phyloP scores from a whole-genome alignment of 2,113 vertebrate species.

The Ahaetulla prasina region DNA sequence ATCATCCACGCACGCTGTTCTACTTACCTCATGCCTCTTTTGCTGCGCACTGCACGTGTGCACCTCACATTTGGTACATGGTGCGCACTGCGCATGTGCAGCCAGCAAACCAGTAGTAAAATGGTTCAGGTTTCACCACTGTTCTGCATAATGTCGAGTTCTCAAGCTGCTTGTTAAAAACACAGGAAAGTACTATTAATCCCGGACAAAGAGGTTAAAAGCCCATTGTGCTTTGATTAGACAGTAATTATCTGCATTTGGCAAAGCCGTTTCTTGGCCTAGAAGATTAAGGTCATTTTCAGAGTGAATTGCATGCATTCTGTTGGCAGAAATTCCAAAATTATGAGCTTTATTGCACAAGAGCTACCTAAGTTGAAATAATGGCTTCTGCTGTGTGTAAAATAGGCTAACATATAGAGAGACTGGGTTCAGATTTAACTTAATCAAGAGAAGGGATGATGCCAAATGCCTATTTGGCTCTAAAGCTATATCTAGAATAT shows the following conservation, averaged over 20 bases:
- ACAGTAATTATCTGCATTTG: not conserved
- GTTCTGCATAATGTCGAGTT: not conserved
- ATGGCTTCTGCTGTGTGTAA: slow-evolving; percentile 5
- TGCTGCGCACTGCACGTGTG: too few relatives aligned
- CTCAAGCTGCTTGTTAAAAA: not conserved
- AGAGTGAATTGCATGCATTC: not conserved
- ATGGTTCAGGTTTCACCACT: too few relatives aligned
- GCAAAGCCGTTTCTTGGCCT: not conserved
- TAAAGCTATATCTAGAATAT: not conserved
- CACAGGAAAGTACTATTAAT: not conserved
- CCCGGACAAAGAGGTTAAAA: not conserved
- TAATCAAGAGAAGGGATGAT: not conserved
- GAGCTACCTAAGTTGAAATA: not conserved
- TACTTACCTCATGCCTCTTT: too few relatives aligned
- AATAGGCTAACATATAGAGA: not conserved
- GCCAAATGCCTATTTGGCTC: not conserved
- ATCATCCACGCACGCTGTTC: too few relatives aligned
- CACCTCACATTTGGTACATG: too few relatives aligned
- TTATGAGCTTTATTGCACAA: not conserved
- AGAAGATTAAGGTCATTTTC: not conserved
- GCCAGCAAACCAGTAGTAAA: too few relatives aligned
- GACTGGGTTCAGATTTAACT: not conserved
- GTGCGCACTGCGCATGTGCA: too few relatives aligned
- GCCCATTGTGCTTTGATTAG: not conserved
- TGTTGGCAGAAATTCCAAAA: not conserved